Evolutionary conservation across 2,797 vertebrate genomes (phyloP).

Genomic region (Gallinago solitaria): DNA sequence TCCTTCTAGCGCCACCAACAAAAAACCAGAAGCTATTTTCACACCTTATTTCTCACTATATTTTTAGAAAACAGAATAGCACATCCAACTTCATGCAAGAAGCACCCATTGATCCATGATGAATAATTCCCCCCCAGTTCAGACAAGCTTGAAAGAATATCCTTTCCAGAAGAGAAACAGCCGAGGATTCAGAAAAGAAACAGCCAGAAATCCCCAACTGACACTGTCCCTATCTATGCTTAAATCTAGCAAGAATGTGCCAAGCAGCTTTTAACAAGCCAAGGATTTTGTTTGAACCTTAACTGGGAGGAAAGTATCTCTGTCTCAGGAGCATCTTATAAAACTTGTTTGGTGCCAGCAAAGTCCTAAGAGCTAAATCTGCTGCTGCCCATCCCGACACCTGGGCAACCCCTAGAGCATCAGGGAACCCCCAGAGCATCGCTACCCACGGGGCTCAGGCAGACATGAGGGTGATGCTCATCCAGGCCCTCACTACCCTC

Average conservation of each 20-base stretch:
- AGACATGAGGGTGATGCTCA: background rate
- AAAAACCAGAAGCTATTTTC: background rate
- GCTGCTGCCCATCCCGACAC: background rate
- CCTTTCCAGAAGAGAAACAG: background rate
- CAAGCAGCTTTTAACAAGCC: background rate
- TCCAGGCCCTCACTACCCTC: background rate
- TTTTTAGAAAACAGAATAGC: background rate
- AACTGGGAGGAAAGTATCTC: background rate
- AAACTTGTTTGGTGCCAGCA: background rate
- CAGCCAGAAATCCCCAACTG: background rate
- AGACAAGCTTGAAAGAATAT: background rate
- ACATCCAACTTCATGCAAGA: background rate
- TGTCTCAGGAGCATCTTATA: background rate
- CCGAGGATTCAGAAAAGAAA: background rate
- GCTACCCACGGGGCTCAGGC: fast-evolving
- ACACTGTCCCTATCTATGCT: background rate
- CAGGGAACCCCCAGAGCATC: background rate
- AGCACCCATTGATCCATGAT: fast-evolving
- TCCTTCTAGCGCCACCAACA: background rate
- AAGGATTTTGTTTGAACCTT: background rate
- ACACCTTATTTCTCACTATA: background rate
- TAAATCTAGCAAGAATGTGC: background rate
- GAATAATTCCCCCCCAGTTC: background rate
- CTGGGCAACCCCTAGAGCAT: background rate
- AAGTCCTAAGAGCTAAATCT: fast-evolving